Conservation (phyloP, 1,140 invertebrate genomes). For the Lepidurus couesii region DNA sequence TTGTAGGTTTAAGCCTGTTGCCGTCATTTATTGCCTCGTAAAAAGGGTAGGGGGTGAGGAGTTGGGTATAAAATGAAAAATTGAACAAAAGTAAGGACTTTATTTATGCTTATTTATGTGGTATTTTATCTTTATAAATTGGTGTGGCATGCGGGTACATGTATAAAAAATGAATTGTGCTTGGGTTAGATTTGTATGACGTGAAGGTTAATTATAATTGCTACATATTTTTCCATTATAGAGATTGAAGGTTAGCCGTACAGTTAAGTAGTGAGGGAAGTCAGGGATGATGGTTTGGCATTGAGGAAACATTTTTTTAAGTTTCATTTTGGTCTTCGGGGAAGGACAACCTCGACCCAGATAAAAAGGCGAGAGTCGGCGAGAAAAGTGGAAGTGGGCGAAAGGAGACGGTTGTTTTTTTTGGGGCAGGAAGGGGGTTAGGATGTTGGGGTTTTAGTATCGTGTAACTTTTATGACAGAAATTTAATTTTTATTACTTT, state of each 20-base stretch:
- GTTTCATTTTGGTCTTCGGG: background rate
- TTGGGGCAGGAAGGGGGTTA: background rate
- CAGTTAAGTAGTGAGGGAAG: background rate
- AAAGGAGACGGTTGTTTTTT: background rate
- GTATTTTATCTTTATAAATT: no score
- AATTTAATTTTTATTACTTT: constrained; percentile 23
- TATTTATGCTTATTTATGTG: no score
- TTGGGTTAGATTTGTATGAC: no score
- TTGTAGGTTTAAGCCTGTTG: no score
- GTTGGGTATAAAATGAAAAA: no score
- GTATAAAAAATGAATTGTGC: no score
- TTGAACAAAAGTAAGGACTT: no score
- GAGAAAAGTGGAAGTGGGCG: constrained; percentile 10
- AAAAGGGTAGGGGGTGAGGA: no score
- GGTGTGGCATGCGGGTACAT: no score
- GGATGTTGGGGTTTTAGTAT: constrained; percentile 8
- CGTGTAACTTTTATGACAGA: background rate
- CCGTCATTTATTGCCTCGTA: no score
- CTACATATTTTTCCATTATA: background rate
- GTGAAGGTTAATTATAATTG: no score
- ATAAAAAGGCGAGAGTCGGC: background rate
- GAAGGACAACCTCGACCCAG: background rate
- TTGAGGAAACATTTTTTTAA: constrained; percentile 11
- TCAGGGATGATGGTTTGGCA: constrained; percentile 12
- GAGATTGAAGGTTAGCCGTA: constrained; percentile 16